Evolutionary conservation across 2,888 invertebrate genomes (phyloP).

Genomic region (Himalopsyche japonica): DNA sequence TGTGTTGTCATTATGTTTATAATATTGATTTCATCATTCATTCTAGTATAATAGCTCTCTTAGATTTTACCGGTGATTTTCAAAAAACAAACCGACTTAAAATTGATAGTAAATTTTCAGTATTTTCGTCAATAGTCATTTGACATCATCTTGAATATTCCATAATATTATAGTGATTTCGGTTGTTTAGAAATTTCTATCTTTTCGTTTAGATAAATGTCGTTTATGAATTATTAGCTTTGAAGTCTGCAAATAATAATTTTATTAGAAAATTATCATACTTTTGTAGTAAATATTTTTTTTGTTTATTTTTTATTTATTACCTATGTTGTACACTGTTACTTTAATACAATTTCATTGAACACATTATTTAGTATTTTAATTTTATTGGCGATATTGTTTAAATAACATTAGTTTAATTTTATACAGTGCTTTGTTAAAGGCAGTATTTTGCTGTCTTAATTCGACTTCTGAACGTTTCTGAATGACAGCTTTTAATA

Average conservation of each 20-base stretch:
- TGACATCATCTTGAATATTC: background rate
- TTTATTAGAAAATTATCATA: no score
- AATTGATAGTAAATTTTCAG: background rate
- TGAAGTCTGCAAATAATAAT: background rate
- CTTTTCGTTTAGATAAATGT: constrained; percentile 1
- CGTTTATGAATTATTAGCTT: background rate
- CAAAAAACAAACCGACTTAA: background rate
- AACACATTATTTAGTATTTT: no score
- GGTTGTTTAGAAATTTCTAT: background rate
- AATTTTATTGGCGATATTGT: no score
- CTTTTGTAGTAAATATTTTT: no score
- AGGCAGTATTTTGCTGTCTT: no score
- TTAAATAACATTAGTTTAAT: no score
- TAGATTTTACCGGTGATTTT: background rate
- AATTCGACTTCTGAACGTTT: no score
- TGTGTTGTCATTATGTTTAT: background rate
- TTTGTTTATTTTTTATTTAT: no score
- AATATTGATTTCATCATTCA: background rate
- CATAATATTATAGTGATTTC: background rate
- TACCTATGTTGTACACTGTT: no score
- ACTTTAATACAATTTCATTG: no score
- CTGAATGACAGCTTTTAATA: no score
- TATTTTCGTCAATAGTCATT: background rate
- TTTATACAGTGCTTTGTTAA: no score
- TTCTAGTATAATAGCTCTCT: background rate